A percentile compares a stretch with the other conserved stretches of the same genome.
phyloP scores from a whole-genome alignment of 2,797 vertebrate genomes.

The Eulemur rubriventer region DNA sequence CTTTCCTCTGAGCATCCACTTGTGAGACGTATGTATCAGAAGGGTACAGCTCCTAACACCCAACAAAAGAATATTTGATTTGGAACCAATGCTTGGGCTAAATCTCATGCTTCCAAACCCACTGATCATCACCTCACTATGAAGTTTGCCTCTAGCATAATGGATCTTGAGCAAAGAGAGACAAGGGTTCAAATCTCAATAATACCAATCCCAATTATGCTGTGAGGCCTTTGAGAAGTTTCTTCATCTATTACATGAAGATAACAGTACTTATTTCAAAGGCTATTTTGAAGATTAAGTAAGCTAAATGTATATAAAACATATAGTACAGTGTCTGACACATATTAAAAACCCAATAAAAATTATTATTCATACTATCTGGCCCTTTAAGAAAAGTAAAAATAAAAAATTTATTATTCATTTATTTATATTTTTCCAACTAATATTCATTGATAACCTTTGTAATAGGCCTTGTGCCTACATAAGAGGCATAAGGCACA shows the following conservation, averaged over 20 bases:
- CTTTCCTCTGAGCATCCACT: not conserved
- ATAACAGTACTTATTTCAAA: not conserved
- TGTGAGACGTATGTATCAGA: not conserved
- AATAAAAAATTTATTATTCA: not conserved
- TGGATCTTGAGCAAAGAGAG: not conserved
- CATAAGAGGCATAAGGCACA: not conserved
- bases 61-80: slow-evolving; percentile 26
- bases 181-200: not conserved
- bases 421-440: not conserved
- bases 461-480: not conserved
- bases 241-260: not conserved
- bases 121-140: not conserved
- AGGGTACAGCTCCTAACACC: not conserved
- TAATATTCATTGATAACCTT: not conserved
- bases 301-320: not conserved
- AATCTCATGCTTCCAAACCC: slow-evolving; percentile 2
- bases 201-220: not conserved
- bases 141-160: not conserved
- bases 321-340: not conserved
- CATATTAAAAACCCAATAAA: slow-evolving; percentile 1
- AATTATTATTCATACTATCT: not conserved
- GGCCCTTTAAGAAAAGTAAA: not conserved
- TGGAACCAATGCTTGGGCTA: not conserved
- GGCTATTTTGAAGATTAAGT: not conserved
- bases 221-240: not conserved